phyloP scores from a whole-genome alignment of 2,888 invertebrate species.

The Ochropleura leucogaster region DNA sequence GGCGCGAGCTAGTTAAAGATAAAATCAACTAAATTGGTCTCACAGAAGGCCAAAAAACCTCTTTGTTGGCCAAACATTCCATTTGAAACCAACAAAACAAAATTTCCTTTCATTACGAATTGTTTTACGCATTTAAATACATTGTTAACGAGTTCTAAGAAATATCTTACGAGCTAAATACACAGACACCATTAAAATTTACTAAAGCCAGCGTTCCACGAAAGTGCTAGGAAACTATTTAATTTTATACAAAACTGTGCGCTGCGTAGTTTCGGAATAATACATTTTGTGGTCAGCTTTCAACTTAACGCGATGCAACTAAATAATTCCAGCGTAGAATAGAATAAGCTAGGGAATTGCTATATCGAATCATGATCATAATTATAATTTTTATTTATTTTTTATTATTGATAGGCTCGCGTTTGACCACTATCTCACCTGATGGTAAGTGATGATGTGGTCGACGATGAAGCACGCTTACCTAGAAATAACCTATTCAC shows the following conservation, averaged over 20 bases:
- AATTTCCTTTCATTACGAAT: neutral
- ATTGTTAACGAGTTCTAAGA: neutral
- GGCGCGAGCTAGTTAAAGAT: no score
- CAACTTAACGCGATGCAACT: neutral
- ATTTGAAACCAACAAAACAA: neutral
- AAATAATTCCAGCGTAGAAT: neutral
- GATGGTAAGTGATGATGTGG: no score
- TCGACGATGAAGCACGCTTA: no score
- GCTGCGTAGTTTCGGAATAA: neutral
- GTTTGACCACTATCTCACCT: no score
- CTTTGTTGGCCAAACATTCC: no score
- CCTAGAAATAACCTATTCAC: no score
- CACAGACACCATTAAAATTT: neutral
- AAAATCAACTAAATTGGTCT: no score
- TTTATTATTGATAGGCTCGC: no score
- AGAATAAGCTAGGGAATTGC: no score
- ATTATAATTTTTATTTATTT: no score
- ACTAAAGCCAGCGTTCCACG: neutral
- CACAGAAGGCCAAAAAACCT: no score
- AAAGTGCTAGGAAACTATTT: conserved; percentile 3
- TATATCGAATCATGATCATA: no score
- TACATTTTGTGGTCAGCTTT: conserved; percentile 5
- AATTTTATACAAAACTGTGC: conserved; percentile 1
- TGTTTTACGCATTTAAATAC: neutral
- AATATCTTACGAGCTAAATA: neutral